Evolutionary conservation across 1,140 invertebrate species (phyloP).

Genomic region (Drosophila mojavensis): DNA sequence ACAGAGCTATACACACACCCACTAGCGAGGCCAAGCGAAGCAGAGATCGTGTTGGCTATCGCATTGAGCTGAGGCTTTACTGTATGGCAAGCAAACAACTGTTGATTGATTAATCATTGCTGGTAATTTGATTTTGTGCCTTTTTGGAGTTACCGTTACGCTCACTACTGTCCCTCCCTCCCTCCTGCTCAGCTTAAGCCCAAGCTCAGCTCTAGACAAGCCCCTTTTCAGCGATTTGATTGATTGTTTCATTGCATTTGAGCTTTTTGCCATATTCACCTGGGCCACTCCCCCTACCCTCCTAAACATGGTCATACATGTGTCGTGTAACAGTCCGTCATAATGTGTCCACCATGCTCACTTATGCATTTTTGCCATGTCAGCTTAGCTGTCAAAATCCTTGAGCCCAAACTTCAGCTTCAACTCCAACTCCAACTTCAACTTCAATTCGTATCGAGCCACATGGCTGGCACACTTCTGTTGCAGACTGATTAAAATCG

Average conservation of each 20-base stretch:
- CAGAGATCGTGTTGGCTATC: conserved; percentile 57
- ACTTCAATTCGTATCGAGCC: conserved; percentile 16
- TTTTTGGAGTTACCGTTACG: conserved; percentile 74
- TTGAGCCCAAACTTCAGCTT: conserved; percentile 58
- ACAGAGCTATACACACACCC: conserved; percentile 25
- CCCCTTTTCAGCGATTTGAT: conserved; percentile 74
- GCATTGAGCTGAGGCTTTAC: conserved; percentile 10
- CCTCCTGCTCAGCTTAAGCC: neutral
- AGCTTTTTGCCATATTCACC: conserved; percentile 72
- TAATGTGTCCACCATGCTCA: conserved; percentile 3
- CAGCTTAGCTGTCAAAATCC: conserved; percentile 79
- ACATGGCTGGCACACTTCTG: conserved; percentile 64
- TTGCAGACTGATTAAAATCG: conserved; percentile 60
- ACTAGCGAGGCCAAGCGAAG: conserved; percentile 62
- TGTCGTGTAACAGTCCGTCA: conserved; percentile 56
- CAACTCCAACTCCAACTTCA: conserved; percentile 12
- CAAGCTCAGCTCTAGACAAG: conserved; percentile 48
- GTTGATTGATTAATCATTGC: conserved; percentile 82
- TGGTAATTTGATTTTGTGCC: conserved; percentile 80
- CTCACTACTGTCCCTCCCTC: conserved; percentile 1
- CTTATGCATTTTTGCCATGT: conserved; percentile 61
- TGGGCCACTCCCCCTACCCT: conserved; percentile 8
- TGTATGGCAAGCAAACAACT: conserved; percentile 19
- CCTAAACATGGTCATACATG: conserved; percentile 51
- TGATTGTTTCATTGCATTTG: conserved; percentile 79